Evolutionary conservation across 2,888 invertebrate genomes (phyloP), one percentile per base, ranked within the genome.

Genomic region (Cryptocheilus praepositus): DNA sequence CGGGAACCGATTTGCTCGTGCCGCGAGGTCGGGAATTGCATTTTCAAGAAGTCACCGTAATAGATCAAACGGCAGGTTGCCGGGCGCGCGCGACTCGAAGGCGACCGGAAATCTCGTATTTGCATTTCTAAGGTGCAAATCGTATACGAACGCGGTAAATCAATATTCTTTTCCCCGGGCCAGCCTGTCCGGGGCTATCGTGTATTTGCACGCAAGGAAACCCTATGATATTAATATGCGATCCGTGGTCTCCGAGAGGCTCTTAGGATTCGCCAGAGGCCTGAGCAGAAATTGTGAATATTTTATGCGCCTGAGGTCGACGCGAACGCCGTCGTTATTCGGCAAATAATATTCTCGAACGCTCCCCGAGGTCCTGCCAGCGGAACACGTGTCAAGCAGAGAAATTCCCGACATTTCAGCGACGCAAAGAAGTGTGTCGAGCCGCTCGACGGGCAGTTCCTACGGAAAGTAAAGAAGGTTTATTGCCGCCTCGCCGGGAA

Each of bases 151-250:
- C 54, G 54, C 51, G 53, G 61, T 70, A 70, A 70, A 66, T 70
- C 45, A 52, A 7, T 5, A 0, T 25, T 22, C 25, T 8, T 51
- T 63, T 53, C 18, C n/a, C 11, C 36, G 7, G 36, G 45, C 51
- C 18, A 21, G 67, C 61, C 49, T 28, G 44, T 49, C 46, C 61
- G 11, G 15, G 44, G 25, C 43, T 18, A 7, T 36, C 28, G 21
- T 58, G 61, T 54, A 71, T 71, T 71, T 55, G 52, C 57, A 28
- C 61, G 54, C 62, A 64, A 61, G 70, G 59, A 46, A 64, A 49
- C 16, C 45, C 13, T 22, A 15, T 8, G 21, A 36, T 13, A 28
- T 3, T 36, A 21, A 36, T 21, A 58, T 8, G 44, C 46, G 46
- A 36, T 36, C 11, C 36, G 8, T 7, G 36, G 7, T 4, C 49